A percentile compares a stretch with the other conserved stretches of the same genome.
Evolutionary conservation across 2,797 vertebrate genomes (phyloP).

Genomic region (Mastacembelus armatus): DNA sequence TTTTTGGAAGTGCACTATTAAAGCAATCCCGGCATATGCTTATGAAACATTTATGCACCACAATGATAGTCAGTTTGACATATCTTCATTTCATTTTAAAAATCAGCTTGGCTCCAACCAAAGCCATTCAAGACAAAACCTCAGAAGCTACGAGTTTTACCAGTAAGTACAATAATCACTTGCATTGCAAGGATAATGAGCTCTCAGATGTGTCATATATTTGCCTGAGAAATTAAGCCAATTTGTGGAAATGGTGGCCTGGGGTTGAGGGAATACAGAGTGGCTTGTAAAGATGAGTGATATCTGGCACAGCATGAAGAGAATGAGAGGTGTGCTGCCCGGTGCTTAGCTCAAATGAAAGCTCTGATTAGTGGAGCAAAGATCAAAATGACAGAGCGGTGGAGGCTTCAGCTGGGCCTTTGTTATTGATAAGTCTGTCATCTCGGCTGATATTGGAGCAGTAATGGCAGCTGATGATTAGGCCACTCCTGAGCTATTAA

Average conservation of each 20-base stretch:
- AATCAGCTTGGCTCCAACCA: slow-evolving; percentile 73
- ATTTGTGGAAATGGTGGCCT: slow-evolving; percentile 86
- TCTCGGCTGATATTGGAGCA: slow-evolving; percentile 93
- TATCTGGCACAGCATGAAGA: slow-evolving; percentile 84
- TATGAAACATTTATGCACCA: slow-evolving; percentile 47
- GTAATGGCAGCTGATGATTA: slow-evolving; percentile 95
- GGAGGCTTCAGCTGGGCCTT: slow-evolving; percentile 87
- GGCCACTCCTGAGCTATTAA: slow-evolving; percentile 93
- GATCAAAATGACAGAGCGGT: slow-evolving; percentile 91
- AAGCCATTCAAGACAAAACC: slow-evolving; percentile 53
- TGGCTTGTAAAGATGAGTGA: slow-evolving; percentile 86
- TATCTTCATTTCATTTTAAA: slow-evolving; percentile 69
- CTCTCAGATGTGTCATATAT: slow-evolving; percentile 84
- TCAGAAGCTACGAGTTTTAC: slow-evolving; percentile 54
- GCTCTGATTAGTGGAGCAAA: slow-evolving; percentile 89
- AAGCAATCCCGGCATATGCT: slow-evolving; percentile 37
- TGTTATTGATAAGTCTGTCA: slow-evolving; percentile 98
- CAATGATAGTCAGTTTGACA: slow-evolving; percentile 49
- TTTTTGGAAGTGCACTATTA: slow-evolving; percentile 18
- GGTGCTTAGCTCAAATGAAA: slow-evolving; percentile 90
- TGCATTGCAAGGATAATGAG: slow-evolving; percentile 75
- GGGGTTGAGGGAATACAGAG: slow-evolving; percentile 83
- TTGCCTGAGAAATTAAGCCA: slow-evolving; percentile 88
- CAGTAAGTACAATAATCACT: slow-evolving; percentile 69
- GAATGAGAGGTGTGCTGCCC: slow-evolving; percentile 84